These are phyloP conservation scores for Megathymus violae DNA, from an alignment of 1,140 invertebrate genomes.

Conservation along the genomic window DNA sequence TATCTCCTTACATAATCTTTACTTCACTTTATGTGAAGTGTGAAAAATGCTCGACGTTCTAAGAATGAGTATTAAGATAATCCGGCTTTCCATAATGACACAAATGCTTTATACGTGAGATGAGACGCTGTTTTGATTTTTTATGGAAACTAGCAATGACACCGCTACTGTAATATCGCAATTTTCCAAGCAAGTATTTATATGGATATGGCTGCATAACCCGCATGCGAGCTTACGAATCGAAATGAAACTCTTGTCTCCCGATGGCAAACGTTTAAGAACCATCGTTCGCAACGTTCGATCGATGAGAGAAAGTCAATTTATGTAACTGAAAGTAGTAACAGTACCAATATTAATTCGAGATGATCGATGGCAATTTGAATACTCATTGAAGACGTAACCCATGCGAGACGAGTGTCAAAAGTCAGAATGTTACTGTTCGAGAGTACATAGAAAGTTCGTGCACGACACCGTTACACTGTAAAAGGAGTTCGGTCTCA, in stretches of 20 bases:
- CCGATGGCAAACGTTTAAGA: conserved; percentile 40
- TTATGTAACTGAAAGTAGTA: conserved; percentile 71
- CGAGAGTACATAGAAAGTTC: conserved; percentile 37
- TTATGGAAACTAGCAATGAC: conserved; percentile 39
- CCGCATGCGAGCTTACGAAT: conserved; percentile 31
- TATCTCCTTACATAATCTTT: conserved; percentile 7
- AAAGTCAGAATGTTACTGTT: conserved; percentile 39
- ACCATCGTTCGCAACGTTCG: conserved; percentile 37
- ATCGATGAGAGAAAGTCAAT: conserved; percentile 69
- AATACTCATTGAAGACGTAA: conserved; percentile 56
- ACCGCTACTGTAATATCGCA: conserved; percentile 37
- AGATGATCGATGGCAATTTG: conserved; percentile 65
- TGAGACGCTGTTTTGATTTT: conserved; percentile 34
- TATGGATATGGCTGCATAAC: conserved; percentile 5
- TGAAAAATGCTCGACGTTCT: no score
- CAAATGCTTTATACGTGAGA: neutral
- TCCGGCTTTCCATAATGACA: neutral
- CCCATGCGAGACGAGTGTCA: conserved; percentile 38
- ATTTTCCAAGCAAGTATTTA: conserved; percentile 41
- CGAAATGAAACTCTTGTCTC: conserved; percentile 38
- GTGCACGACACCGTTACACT: conserved; percentile 52
- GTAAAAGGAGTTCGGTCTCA: conserved; percentile 47
- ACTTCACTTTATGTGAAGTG: neutral
- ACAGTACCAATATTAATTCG: conserved; percentile 73
- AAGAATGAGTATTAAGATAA: neutral